Percentiles rank a stretch among this genome's conserved stretches.
Conservation (phyloP, 1,140 invertebrate species). For the Dolichoris vasculosae region DNA sequence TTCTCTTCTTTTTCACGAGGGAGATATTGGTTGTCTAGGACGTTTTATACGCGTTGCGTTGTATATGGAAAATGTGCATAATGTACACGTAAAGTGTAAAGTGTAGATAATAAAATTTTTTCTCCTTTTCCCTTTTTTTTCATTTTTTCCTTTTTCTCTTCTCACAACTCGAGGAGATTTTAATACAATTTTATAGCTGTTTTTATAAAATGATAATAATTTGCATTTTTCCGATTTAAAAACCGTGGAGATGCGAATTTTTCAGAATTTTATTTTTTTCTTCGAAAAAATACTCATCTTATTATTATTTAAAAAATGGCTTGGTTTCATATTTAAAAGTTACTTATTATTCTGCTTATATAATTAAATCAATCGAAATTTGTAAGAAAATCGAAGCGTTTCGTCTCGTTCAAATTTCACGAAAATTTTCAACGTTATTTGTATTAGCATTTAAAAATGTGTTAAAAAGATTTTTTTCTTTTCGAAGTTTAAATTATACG, state of each 20-base stretch:
- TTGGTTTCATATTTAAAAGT: background rate
- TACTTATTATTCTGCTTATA: too few species aligned
- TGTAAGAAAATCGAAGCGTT: too few species aligned
- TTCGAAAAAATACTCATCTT: background rate
- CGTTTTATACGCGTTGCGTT: constrained; percentile 25
- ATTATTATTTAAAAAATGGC: background rate
- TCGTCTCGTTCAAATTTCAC: too few species aligned
- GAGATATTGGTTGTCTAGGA: constrained; percentile 45
- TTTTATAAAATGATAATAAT: constrained; percentile 16
- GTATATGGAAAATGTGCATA: constrained; percentile 20
- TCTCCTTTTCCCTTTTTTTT: constrained; percentile 14
- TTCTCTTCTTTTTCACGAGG: background rate
- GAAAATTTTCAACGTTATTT: too few species aligned
- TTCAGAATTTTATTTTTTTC: background rate
- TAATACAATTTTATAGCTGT: constrained; percentile 33
- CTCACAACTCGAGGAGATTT: background rate
- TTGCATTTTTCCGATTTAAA: background rate
- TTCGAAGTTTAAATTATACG: too few species aligned
- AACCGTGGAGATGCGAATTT: background rate
- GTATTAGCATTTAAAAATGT: too few species aligned
- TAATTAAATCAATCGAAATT: too few species aligned
- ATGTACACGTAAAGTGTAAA: constrained; percentile 48
- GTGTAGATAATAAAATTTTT: constrained; percentile 45
- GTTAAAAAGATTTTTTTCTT: too few species aligned
- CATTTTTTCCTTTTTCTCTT: constrained; percentile 24